phyloP scores from a whole-genome alignment of 2,113 vertebrate species.

The Hepsetus odoe region DNA sequence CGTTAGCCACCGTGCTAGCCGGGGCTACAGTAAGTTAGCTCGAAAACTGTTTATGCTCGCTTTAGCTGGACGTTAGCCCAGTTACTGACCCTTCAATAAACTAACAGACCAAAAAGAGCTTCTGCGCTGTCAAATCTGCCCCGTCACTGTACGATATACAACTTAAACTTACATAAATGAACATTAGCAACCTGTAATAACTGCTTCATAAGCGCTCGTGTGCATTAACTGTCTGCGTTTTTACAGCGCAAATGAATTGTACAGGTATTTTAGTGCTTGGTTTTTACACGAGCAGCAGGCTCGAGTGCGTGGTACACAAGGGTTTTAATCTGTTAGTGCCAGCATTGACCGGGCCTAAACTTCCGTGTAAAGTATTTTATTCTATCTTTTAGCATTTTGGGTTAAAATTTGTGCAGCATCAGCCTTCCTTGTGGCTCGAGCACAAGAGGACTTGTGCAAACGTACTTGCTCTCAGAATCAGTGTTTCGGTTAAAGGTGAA shows the following conservation, averaged over 20 bases:
- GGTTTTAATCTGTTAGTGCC: not conserved
- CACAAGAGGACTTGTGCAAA: not conserved
- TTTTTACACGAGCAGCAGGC: not conserved
- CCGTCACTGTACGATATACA: not conserved
- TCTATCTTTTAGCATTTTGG: too few species aligned
- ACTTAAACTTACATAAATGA: not conserved
- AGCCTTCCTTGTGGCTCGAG: not conserved
- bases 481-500: not conserved
- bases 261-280: not conserved
- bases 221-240: not conserved
- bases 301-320: not conserved
- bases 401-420: not conserved
- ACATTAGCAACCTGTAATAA: conserved; percentile 11
- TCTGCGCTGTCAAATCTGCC: not conserved
- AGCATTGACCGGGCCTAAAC: too few species aligned
- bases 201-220: not conserved
- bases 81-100: too few species aligned
- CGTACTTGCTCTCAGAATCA: too few species aligned
- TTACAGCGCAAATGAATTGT: not conserved
- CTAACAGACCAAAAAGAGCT: too few species aligned
- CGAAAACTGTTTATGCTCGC: not conserved
- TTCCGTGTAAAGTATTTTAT: not conserved
- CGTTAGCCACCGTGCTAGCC: conserved; percentile 36
- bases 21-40: conserved; percentile 24
- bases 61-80: not conserved